Percentiles rank a stretch among this genome's conserved stretches.
Conservation (phyloP, 1,140 invertebrate genomes). For the Dreissena rostriformis region DNA sequence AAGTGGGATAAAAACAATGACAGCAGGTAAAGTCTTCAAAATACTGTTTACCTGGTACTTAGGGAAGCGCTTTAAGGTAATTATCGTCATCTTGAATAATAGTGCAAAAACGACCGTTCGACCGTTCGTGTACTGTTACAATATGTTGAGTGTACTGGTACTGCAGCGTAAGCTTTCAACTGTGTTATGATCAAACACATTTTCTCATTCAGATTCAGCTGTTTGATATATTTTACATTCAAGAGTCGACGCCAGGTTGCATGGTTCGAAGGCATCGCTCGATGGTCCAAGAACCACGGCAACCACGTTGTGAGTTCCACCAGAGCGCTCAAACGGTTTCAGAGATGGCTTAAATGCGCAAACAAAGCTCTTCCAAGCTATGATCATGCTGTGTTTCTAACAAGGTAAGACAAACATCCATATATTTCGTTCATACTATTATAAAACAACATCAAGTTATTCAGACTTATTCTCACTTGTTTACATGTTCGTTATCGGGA, state of each 20-base stretch:
- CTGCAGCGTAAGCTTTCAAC: background rate
- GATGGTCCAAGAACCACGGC: conserved; percentile 46
- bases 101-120: too few species aligned
- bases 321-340: conserved; percentile 60
- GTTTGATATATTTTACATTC: conserved; percentile 6
- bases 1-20: background rate
- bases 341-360: conserved; percentile 56
- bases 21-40: background rate
- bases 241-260: conserved; percentile 60
- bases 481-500: background rate
- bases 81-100: too few species aligned
- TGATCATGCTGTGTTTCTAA: conserved; percentile 70
- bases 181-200: background rate
- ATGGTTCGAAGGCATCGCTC: conserved; percentile 66
- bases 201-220: too few species aligned
- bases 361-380: conserved; percentile 57
- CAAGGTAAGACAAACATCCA: conserved; percentile 50
- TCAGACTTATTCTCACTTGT: too few species aligned
- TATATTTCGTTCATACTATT: too few species aligned
- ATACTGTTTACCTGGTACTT: background rate
- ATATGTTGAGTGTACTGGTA: background rate
- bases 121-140: background rate
- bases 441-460: background rate
- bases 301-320: conserved; percentile 61
- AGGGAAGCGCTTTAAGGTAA: too few species aligned